phyloP scores from a whole-genome alignment of 1,140 invertebrate genomes.

The Ceratitis capitata region DNA sequence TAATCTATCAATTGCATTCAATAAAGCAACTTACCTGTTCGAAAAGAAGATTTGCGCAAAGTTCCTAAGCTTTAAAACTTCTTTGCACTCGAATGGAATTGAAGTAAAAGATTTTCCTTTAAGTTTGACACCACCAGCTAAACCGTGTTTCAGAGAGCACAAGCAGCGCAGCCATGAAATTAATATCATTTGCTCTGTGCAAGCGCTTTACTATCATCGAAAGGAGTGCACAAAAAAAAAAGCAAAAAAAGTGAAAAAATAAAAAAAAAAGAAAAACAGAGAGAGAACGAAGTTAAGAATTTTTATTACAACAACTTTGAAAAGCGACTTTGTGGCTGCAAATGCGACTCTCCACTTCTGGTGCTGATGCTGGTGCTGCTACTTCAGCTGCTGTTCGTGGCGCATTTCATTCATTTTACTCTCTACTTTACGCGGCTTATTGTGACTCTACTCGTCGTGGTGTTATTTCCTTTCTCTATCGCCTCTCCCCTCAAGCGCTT shows the following conservation, averaged over 20 bases:
- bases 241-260: no score
- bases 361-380: no score
- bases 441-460: background rate
- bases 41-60: background rate
- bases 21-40: background rate
- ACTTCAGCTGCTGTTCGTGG: background rate
- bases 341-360: no score
- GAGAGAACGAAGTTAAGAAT: background rate
- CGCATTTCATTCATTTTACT: constrained; percentile 3
- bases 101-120: background rate
- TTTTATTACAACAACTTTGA: background rate
- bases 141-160: background rate
- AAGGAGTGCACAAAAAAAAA: background rate
- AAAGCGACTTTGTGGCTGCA: background rate
- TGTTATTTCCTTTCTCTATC: background rate
- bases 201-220: background rate
- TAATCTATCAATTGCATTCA: background rate
- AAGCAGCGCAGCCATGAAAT: background rate
- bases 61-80: background rate
- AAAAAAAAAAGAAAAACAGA: no score
- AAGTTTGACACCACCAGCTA: background rate
- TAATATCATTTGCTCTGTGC: background rate
- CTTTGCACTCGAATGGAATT: background rate
- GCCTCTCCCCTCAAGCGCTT: background rate
- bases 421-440: constrained; percentile 3